Percentiles rank a stretch among this genome's conserved stretches.
Evolutionary conservation across 2,797 vertebrate species (phyloP).

Genomic region (Periparus ater): DNA sequence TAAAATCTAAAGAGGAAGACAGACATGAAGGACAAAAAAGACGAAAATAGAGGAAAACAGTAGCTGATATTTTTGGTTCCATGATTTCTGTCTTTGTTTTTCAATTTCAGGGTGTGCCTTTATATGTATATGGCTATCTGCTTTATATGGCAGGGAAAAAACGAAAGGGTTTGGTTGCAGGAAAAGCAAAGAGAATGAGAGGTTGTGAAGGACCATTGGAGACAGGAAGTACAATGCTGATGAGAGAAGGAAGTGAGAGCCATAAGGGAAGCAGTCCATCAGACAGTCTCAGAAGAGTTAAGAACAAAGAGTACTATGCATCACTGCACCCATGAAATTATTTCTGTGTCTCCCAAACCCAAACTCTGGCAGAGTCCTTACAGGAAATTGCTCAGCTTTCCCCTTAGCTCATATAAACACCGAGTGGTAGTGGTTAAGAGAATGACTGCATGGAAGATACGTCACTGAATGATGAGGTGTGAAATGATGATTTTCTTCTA

Average conservation of each 20-base stretch:
- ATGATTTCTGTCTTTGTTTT: neutral
- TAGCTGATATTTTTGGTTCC: neutral
- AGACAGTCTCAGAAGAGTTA: neutral
- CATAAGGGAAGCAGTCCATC: neutral
- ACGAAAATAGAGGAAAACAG: neutral
- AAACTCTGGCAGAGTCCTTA: neutral
- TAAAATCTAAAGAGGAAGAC: neutral
- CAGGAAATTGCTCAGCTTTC: neutral
- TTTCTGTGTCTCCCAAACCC: neutral
- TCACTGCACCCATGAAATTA: neutral
- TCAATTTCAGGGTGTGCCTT: neutral
- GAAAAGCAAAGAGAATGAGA: neutral
- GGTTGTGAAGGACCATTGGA: neutral
- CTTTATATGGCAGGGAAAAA: neutral
- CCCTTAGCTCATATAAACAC: neutral
- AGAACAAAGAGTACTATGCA: neutral
- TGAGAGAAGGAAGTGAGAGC: neutral
- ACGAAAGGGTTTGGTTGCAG: neutral
- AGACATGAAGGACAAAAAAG: neutral
- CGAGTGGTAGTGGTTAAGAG: neutral
- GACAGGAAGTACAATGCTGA: neutral
- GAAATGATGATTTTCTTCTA: neutral
- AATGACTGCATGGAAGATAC: neutral
- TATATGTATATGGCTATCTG: neutral
- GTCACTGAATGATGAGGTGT: neutral